These are phyloP conservation scores for Hylaeus volcanicus DNA, from an alignment of 1,140 invertebrate species.

Conservation along the genomic window DNA sequence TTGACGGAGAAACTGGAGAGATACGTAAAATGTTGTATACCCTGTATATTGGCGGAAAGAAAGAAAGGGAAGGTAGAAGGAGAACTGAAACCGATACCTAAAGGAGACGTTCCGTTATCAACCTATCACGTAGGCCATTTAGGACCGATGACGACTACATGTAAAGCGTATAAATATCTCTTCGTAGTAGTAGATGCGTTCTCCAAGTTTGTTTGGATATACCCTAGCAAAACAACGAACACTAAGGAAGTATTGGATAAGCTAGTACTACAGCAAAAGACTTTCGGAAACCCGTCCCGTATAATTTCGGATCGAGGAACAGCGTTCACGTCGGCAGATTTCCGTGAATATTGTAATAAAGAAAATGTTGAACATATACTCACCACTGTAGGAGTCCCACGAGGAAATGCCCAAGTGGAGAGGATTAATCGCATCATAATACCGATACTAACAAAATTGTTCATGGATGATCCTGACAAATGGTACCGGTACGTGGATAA, in stretches of 20 bases:
- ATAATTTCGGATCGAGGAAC: constrained; percentile 2
- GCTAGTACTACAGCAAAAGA: background rate
- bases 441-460: background rate
- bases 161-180: background rate
- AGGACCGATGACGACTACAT: background rate
- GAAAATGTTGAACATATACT: background rate
- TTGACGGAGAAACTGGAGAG: constrained; percentile 37
- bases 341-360: background rate
- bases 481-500: constrained; percentile 26
- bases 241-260: background rate
- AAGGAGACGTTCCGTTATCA: background rate
- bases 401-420: background rate
- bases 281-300: background rate
- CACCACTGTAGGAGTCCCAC: background rate
- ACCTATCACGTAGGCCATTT: background rate
- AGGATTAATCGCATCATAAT: background rate
- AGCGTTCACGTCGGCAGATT: background rate
- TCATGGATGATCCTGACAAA: background rate
- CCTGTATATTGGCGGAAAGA: background rate
- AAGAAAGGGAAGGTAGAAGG: constrained; percentile 2
- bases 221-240: background rate
- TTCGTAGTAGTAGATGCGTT: constrained; percentile 4
- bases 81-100: background rate
- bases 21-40: background rate
- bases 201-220: background rate